Percentiles rank a stretch among this genome's conserved stretches.
phyloP scores from a whole-genome alignment of 2,888 invertebrate species.

The Drosophila nigritarsus region DNA sequence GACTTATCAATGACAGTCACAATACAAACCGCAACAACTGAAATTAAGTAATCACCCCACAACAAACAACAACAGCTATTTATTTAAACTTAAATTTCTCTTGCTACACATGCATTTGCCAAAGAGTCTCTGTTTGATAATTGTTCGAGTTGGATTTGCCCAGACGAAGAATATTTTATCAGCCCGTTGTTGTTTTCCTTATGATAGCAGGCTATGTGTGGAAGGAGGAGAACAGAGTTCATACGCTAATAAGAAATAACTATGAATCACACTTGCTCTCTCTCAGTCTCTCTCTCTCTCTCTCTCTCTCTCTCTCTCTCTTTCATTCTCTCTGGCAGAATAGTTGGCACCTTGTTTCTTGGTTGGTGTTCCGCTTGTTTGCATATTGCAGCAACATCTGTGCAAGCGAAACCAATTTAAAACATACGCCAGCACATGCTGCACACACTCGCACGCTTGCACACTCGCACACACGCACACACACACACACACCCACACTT shows the following conservation, averaged over 20 bases:
- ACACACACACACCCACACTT: conserved; percentile 7
- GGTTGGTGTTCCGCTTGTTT: conserved; percentile 67
- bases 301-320: not conserved
- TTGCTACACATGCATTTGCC: not conserved
- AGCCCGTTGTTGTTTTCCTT: conserved; percentile 28
- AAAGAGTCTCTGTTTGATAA: conserved; percentile 3
- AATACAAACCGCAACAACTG: conserved; percentile 28
- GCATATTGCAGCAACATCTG: conserved; percentile 79
- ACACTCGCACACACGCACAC: conserved; percentile 11
- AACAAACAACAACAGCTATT: not conserved
- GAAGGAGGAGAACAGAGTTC: conserved; percentile 12
- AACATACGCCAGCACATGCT: conserved; percentile 72
- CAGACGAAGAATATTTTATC: conserved; percentile 41
- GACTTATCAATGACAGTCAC: conserved; percentile 20
- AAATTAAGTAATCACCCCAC: conserved; percentile 29
- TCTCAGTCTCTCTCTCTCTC: not conserved
- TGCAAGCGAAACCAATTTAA: conserved; percentile 74
- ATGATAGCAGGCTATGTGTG: not conserved
- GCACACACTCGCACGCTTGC: conserved; percentile 16
- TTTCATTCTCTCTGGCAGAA: conserved; percentile 9
- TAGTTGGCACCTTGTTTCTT: conserved; percentile 59
- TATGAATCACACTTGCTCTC: conserved; percentile 16
- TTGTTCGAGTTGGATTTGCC: conserved; percentile 19
- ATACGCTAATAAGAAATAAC: not conserved
- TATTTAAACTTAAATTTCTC: conserved; percentile 12